These are phyloP conservation scores for Rhingia campestris DNA, from an alignment of 2,888 invertebrate species.

Conservation along the genomic window DNA sequence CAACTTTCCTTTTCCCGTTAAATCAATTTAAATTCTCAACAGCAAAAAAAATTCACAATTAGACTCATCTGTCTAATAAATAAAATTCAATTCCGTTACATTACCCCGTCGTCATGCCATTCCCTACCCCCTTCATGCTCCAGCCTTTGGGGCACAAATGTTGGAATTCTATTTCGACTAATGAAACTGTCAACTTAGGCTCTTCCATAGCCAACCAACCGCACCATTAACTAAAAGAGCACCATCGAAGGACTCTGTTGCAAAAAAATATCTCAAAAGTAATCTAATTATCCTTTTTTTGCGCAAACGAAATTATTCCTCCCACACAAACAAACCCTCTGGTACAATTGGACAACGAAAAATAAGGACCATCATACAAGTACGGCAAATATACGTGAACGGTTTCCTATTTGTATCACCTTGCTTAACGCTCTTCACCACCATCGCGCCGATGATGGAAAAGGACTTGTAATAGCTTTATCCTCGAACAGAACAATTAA, in stretches of 20 bases:
- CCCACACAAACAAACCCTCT: no score
- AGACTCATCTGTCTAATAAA: conserved; percentile 64
- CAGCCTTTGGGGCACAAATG: conserved; percentile 1
- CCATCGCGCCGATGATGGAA: not conserved
- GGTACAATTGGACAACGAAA: not conserved
- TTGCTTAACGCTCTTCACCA: conserved; percentile 11
- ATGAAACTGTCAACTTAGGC: conserved; percentile 69
- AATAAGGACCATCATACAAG: not conserved
- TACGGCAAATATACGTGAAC: conserved; percentile 29
- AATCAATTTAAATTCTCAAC: conserved; percentile 45
- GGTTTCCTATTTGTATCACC: conserved; percentile 51
- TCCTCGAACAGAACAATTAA: conserved; percentile 66
- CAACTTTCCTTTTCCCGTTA: not conserved
- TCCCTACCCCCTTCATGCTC: not conserved
- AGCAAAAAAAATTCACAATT: conserved; percentile 34
- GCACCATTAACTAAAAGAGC: conserved; percentile 56
- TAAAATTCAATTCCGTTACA: conserved; percentile 63
- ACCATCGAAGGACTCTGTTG: conserved; percentile 33
- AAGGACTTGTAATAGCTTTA: conserved; percentile 45
- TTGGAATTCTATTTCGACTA: conserved; percentile 55
- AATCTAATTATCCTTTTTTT: conserved; percentile 49
- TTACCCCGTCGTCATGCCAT: conserved; percentile 14
- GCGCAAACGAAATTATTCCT: conserved; percentile 35
- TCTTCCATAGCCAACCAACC: conserved; percentile 55
- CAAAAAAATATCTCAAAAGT: conserved; percentile 26